Base-by-base conservation (phyloP, 2,797 vertebrate species). In the Buphagus erythrorhynchus region DNA sequence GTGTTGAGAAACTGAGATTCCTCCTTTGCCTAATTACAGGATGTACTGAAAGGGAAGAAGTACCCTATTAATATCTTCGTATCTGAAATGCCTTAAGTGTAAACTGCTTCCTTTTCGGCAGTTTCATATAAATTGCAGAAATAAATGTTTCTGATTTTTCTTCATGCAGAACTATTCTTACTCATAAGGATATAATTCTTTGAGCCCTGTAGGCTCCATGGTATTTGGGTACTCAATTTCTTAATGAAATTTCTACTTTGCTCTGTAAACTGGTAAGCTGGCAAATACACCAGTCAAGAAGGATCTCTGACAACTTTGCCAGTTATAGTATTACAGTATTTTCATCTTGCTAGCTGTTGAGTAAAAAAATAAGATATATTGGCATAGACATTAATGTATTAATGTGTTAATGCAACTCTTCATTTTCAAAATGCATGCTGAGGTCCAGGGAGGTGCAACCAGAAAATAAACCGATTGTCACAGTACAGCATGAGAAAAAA, bases 91-190 rank as follows among this genome's bases (percentile, higher is more conserved):
- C 63, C 76, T 57, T n/a, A 71, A 38, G 22, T 31, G 31, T 61
- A 43, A 76, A 59, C 7, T 14, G 31, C 31, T 71, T 31, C 0
- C 9, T 65, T 83, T 88, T 46, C 76, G 31, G 43, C 22, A 40
- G 42, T 82, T 88, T 54, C 52, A 3, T 85, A 45, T 59, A 63
- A 92, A 79, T 65, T 80, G 21, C 18, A 86, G 61, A 93, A 84
- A 84, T 57, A 40, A 80, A 71, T 25, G 6, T 40, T 78, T 68
- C 61, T 58, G 33, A 52, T 74, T 95, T 69, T 79, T 54, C 28
- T 76, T 80, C 10, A 10, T 31, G 36, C 24, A 80, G 54, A 92
- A 35, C 36, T 25, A 3, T 54, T 52, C 29, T 69, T 84, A 77
- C 8, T 71, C 2, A 1, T 48, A 36, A 68, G 68, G 40, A 24